phyloP scores from a whole-genome alignment of 92 coral and sea anemone species.

The Phenganax subtilis region DNA sequence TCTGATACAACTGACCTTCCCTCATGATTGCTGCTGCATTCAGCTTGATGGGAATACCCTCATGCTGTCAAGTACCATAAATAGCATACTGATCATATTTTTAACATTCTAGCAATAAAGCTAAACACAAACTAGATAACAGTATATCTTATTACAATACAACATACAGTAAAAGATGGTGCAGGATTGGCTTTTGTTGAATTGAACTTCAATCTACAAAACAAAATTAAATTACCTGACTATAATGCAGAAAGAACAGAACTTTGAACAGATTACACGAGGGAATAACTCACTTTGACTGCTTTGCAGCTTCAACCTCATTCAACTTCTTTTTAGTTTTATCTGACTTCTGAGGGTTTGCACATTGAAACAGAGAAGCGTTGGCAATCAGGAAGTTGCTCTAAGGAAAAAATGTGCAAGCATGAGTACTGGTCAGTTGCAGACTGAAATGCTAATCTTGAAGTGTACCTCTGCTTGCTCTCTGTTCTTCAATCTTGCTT shows the following conservation, averaged over 20 bases:
- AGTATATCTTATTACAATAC: not conserved
- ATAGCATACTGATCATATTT: not conserved
- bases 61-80: slow-evolving; percentile 44
- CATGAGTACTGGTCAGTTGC: not conserved
- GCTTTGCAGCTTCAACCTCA: slow-evolving; percentile 60
- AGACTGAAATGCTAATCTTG: not conserved
- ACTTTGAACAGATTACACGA: not conserved
- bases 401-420: slow-evolving; percentile 37
- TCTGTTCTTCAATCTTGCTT: slow-evolving; percentile 70
- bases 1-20: slow-evolving; percentile 86
- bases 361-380: slow-evolving; percentile 76
- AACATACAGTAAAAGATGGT: slow-evolving; percentile 71
- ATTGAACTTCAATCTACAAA: slow-evolving; percentile 71
- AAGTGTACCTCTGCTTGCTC: slow-evolving; percentile 75
- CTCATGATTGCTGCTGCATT: slow-evolving; percentile 96
- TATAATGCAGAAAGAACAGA: too few species aligned
- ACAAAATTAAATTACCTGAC: not conserved
- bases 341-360: slow-evolving; percentile 84
- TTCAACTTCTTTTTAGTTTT: slow-evolving; percentile 75
- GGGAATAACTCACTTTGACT: slow-evolving; percentile 59
- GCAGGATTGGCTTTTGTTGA: slow-evolving; percentile 62
- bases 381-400: slow-evolving; percentile 68
- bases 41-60: slow-evolving; percentile 80
- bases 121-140: not conserved
- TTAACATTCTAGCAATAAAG: too few species aligned